Conservation (phyloP, 2,888 invertebrate genomes). For the Synergus umbraculus region DNA sequence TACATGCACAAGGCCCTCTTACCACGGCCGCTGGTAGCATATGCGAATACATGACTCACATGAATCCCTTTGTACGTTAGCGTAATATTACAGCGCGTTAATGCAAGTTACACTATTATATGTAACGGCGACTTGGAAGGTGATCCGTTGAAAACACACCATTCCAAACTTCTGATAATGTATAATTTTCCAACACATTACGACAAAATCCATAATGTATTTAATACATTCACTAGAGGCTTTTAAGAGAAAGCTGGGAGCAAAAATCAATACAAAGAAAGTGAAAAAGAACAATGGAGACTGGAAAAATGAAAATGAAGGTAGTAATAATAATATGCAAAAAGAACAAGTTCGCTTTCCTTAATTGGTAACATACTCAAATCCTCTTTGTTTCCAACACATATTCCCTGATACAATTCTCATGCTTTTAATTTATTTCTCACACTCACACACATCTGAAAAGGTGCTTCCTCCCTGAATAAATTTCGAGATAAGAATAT, state of each 20-base stretch:
- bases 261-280: background rate
- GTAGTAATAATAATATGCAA: background rate
- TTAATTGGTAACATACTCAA: background rate
- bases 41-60: constrained; percentile 68
- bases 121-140: constrained; percentile 52
- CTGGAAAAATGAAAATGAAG: background rate
- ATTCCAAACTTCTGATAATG: background rate
- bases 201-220: too few species aligned
- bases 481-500: background rate
- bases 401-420: background rate
- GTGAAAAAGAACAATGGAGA: background rate
- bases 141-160: background rate
- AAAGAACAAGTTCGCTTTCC: background rate
- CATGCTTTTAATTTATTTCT: background rate
- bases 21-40: constrained; percentile 56
- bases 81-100: constrained; percentile 63
- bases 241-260: background rate
- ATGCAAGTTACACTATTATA: constrained; percentile 51
- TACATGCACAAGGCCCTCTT: constrained; percentile 52
- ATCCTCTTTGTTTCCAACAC: background rate
- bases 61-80: constrained; percentile 68
- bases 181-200: too few species aligned
- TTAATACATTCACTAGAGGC: background rate
- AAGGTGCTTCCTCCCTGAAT: background rate
- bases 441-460: too few species aligned